Evolutionary conservation across 2,888 invertebrate genomes (phyloP), one percentile per base, ranked within the genome.

Genomic region (Yponomeuta evonymella): DNA sequence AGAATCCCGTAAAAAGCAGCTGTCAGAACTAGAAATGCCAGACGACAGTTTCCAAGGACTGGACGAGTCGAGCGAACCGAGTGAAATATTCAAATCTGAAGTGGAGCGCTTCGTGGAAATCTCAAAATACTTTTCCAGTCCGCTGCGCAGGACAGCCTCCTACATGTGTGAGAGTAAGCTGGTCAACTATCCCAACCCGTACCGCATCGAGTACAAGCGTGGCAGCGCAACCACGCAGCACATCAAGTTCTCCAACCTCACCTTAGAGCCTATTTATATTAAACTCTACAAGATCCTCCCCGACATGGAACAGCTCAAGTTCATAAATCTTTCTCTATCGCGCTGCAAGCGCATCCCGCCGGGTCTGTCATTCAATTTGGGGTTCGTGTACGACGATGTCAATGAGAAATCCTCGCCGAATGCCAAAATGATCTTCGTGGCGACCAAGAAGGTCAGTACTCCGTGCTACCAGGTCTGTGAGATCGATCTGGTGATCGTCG

Each of bases 391-490:
- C 72, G 86, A 90, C 58, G 88, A 89, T 72, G 82, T 85, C 0
- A 87, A 87, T 73, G 90, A 89, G 68, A 86, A 83, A 63, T 77
- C 81, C 0, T 74, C 83, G 1, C 77, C 78, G 68, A 83, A 85
- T 62, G 30, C 85, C 0, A 90, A 86, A 77, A 85, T 90, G 78
- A 83, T 90, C 71, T 89, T 90, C 72, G 90, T 90, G 0, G 90
- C 90, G 11, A 85, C 88, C 0, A 84, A 87, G 74, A 90, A 88
- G 76, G 84, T 88, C 0, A 80, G 84, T 0, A 90, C 90, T 0
- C 90, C 90, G 0, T 90, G 91, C 72, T 91, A 90, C 73, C 91
- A 91, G 74, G 81, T 90, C 62, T 90, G 90, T 73, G 89, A 89
- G 77, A 88, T 89, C n/a, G 84, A 87, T 73, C 75, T 91, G 64